Evolutionary conservation across 2,113 vertebrate species (phyloP), one percentile per base, ranked within the genome.

Genomic region (Cryptomyrus ogoouensis): DNA sequence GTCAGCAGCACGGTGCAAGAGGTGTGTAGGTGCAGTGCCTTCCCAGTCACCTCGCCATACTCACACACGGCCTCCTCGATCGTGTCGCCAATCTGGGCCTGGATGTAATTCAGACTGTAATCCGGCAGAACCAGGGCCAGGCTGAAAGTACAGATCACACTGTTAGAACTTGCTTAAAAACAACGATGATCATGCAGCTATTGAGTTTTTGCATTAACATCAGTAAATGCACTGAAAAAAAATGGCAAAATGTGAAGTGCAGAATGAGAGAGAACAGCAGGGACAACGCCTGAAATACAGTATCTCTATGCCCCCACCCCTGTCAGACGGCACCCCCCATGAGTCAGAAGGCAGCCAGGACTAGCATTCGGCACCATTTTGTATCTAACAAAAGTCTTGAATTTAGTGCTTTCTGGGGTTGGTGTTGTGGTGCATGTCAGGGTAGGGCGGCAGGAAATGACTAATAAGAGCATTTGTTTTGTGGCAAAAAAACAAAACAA

Each of bases 91-190:
- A 98, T 95, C 94, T 96, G 97, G 90, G 98, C 97, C 95, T 98
- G 97, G 95, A 99, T 98, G 95, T 99, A 99, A 95, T 99, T 97
- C 95, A 98, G 97, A 92, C 97, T 98, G 96, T 99, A 99, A 93
- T 98, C 97, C 80, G 98, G 98, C 93, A 99, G 96, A 91, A 97
- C 98, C 93, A 99, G 95, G 88, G 98, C 98, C 96, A 99, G 96
- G 95, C 98, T 99, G 95, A 42, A 95, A 93, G 96, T 94, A 96
- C 90, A 92, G 74, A 90, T 47, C 90, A 6, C 91, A 74, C 89
- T 83, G 1, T 2, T 84, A 27, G 12, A 77, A 35, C 31, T 17
- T 15, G 27, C 31, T 49, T 19, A 62, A 27, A 12, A 74, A 31
- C 5, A 1, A 39, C 15, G 2, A 77, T 0, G 5, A 27, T 17